Evolutionary conservation across 2,888 invertebrate species (phyloP), one percentile per base, ranked within the genome.

Genomic region (Glomeris marginata): DNA sequence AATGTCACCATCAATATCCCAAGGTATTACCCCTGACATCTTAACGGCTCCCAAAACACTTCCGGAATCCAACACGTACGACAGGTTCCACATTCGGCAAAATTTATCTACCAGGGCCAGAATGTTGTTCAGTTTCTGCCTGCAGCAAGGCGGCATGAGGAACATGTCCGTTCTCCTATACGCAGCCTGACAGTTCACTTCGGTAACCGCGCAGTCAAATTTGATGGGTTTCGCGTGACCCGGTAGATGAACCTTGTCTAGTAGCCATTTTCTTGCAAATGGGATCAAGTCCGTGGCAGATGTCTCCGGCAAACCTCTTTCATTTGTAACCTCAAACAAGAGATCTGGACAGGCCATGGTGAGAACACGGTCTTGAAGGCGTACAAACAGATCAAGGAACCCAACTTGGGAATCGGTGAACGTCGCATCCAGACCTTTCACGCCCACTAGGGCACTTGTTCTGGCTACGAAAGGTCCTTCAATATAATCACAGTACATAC

Each of bases 41-140:
- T 65, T 65, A n/a, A 64, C 62, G n/a, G 65, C 64, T 11, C 65
- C 64, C 5, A 65, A 54, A 4, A 60, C 38, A 1, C 62, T 60
- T 1, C 64, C 65, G 18, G 62, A 59, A 35, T 61, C 59, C 11
- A 64, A 50, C 47, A 63, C 62, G 53, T 63, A 64, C 8, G 57
- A 45, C 6, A 61, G 53, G 11, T 56, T 55, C 2, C 54, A 22
- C 13, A 57, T 50, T n/a, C 57, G 49, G 33, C 61, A 59, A 11
- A 57, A 55, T 2, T 49, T 45, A 16, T 55, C 55, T 47, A 62
- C 54, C 2, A 60, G 50, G 37, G 54, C 55, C 11, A 60, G 55
- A 1, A 60, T 57, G 18, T 54, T 44, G 6, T 59, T 58, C 11
- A 62, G 52, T 44, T 56, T 56, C 22, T 60, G 55, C 18, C 58